A percentile compares a stretch with the other conserved stretches of the same genome.
Evolutionary conservation across 1,140 invertebrate genomes (phyloP).

Genomic region (Drosophila navojoa): DNA sequence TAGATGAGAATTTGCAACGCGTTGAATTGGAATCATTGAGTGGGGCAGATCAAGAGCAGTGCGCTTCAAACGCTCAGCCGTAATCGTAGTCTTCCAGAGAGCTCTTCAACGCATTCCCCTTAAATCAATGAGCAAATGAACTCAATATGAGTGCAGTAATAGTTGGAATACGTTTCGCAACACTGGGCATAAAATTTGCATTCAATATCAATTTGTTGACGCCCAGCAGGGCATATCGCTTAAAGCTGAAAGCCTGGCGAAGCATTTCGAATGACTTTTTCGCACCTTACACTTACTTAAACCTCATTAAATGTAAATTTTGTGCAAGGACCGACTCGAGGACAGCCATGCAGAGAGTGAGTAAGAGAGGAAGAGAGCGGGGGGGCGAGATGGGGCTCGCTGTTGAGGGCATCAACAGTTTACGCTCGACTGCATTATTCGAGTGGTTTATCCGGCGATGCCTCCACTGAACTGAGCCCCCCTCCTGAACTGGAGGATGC

Average conservation of each 20-base stretch:
- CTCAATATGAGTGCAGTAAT: neutral
- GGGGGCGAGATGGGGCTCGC: neutral
- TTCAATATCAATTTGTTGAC: slow-evolving; percentile 35
- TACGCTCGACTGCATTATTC: slow-evolving; percentile 64
- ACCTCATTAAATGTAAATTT: slow-evolving; percentile 81
- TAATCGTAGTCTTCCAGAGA: no score
- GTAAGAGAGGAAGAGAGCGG: neutral
- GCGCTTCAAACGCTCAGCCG: no score
- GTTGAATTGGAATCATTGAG: no score
- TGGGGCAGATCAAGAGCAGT: no score
- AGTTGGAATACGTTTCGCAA: neutral
- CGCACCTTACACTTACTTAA: slow-evolving; percentile 66
- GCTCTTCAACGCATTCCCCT: neutral
- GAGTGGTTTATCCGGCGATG: slow-evolving; percentile 54
- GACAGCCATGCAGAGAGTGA: slow-evolving; percentile 10
- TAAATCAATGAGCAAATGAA: neutral
- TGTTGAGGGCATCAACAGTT: slow-evolving; percentile 60
- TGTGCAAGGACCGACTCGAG: slow-evolving; percentile 24
- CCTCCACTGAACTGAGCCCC: neutral
- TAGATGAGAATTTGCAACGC: no score
- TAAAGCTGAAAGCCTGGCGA: slow-evolving; percentile 17
- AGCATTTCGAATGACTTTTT: slow-evolving; percentile 39
- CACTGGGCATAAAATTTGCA: slow-evolving; percentile 33
- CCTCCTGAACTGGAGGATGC: slow-evolving; percentile 6
- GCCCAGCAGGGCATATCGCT: slow-evolving; percentile 20